A percentile compares a stretch with the other conserved stretches of the same genome.
phyloP scores from a whole-genome alignment of 2,797 vertebrate genomes.

The Dromococcyx pavoninus region DNA sequence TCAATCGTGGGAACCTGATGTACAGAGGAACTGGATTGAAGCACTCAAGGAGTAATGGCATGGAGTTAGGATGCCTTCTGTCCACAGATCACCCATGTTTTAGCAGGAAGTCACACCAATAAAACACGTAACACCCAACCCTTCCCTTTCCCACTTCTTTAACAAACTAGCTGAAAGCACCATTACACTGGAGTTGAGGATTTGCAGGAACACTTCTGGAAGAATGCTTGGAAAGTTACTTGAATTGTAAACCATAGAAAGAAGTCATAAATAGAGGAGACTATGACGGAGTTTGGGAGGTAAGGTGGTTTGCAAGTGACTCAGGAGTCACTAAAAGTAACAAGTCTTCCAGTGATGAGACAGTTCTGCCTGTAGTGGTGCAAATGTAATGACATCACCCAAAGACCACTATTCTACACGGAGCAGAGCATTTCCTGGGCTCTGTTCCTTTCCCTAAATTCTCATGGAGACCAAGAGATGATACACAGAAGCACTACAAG shows the following conservation, averaged over 20 bases:
- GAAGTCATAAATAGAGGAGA: neutral
- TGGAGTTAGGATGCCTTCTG: neutral
- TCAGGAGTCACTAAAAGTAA: neutral
- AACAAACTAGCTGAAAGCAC: neutral
- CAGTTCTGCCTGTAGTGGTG: neutral
- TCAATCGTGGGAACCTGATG: rapidly evolving
- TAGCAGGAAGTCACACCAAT: neutral
- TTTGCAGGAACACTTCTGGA: neutral
- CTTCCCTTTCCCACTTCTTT: neutral
- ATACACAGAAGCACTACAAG: neutral
- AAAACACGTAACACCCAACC: neutral
- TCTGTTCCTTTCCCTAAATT: neutral
- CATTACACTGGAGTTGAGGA: rapidly evolving
- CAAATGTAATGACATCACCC: neutral
- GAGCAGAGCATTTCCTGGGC: neutral
- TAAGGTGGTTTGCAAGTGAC: neutral
- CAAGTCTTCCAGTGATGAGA: neutral
- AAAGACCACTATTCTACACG: neutral
- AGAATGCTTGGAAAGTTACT: neutral
- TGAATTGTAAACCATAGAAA: neutral
- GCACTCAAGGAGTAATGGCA: neutral
- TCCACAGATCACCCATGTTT: neutral
- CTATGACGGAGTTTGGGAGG: neutral
- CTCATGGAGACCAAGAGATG: neutral
- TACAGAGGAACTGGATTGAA: neutral